phyloP scores from a whole-genome alignment of 2,113 vertebrate species.

The Pseudonaja textilis region DNA sequence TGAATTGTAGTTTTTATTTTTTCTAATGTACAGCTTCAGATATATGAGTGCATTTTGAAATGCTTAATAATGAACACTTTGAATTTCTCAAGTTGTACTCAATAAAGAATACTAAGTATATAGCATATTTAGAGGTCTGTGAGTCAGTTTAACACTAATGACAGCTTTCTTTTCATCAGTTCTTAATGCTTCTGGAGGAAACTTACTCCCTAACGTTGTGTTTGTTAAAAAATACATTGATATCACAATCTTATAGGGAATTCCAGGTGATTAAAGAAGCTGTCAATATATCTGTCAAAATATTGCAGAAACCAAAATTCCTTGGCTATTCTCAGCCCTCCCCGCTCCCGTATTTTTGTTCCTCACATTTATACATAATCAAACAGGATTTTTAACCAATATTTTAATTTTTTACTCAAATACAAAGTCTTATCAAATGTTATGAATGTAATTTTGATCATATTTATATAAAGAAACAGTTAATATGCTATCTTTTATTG shows the following conservation, averaged over 20 bases:
- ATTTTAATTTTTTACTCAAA: constrained; percentile 17
- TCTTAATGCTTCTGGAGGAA: constrained; percentile 54
- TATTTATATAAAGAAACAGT: constrained; percentile 21
- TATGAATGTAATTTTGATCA: constrained; percentile 13
- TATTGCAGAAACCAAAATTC: background rate
- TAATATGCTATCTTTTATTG: constrained; percentile 39
- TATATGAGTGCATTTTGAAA: constrained; percentile 37
- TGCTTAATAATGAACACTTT: background rate
- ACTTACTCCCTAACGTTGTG: constrained; percentile 42
- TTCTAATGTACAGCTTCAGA: constrained; percentile 2
- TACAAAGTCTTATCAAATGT: background rate
- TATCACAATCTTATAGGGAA: background rate
- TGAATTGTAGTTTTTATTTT: constrained; percentile 1
- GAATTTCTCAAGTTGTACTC: constrained; percentile 33
- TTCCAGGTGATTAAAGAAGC: background rate
- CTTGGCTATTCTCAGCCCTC: background rate
- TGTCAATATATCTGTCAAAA: background rate
- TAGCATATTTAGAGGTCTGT: constrained; percentile 20
- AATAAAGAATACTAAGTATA: constrained; percentile 31
- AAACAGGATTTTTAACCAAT: background rate
- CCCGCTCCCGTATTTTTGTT: background rate
- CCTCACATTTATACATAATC: background rate
- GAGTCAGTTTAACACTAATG: constrained; percentile 4
- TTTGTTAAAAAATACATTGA: constrained; percentile 42
- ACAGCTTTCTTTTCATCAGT: background rate